Evolutionary conservation across 2,888 invertebrate genomes (phyloP).

Genomic region (Brenthis hecate): DNA sequence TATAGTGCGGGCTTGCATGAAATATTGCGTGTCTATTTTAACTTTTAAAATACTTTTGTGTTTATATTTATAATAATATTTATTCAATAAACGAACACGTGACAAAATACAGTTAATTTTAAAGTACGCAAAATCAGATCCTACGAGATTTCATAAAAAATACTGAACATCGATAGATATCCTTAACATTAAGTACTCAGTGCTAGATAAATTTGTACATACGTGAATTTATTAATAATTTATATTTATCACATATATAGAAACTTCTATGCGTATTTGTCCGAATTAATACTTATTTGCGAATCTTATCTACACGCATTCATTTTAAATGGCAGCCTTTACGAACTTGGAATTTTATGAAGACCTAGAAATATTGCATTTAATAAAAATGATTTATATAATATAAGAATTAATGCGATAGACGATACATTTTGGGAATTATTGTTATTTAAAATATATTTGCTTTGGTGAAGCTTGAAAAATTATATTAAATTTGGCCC

Average conservation of each 20-base stretch:
- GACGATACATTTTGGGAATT: slow-evolving; percentile 20
- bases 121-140: slow-evolving; percentile 29
- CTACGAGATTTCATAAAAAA: slow-evolving; percentile 36
- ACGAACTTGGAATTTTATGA: slow-evolving; percentile 25
- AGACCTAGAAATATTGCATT: slow-evolving; percentile 15
- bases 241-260: slow-evolving; percentile 55
- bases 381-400: slow-evolving; percentile 8
- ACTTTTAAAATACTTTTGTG: too few relatives aligned
- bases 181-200: slow-evolving; percentile 45
- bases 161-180: slow-evolving; percentile 31
- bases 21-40: too few relatives aligned
- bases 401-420: slow-evolving; percentile 13
- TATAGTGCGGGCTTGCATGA: too few relatives aligned
- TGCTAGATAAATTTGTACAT: slow-evolving; percentile 58
- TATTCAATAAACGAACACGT: too few relatives aligned
- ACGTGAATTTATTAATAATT: slow-evolving; percentile 52
- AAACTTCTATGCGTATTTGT: slow-evolving; percentile 49
- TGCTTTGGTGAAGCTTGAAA: slow-evolving; percentile 31
- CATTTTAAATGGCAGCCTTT: slow-evolving; percentile 40
- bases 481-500: slow-evolving; percentile 32
- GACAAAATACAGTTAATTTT: background rate
- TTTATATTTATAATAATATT: too few relatives aligned
- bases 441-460: slow-evolving; percentile 34
- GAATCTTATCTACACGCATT: slow-evolving; percentile 30
- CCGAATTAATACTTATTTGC: slow-evolving; percentile 39